Base-by-base conservation (phyloP, 2,888 invertebrate species). In the Cistogaster globosa region DNA sequence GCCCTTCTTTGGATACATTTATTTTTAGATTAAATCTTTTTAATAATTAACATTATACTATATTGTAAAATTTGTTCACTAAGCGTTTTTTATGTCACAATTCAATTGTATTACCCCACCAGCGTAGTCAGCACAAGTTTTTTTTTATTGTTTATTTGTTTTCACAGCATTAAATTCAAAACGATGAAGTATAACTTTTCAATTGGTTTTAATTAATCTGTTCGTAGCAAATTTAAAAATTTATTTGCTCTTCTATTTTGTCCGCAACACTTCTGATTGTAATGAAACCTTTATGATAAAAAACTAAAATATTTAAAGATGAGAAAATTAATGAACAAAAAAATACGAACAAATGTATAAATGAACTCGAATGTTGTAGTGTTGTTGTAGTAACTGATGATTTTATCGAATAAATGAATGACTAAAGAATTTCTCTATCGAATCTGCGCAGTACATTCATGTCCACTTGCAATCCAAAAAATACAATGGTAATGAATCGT, bases 121-220 rank as follows among this genome's bases (percentile, higher is more conserved):
- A 69, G 63, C 45, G 38, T 18, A 8, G 38, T 16, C 63, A 48
- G 48, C 18, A 57, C 14, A 16, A 55, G 14, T 58, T 69, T 45
- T 11, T n/a, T 48, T 16, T 2, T 42, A 12, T 42, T 42, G 32
- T 32, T 12, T 53, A 5, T 67, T 58, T 51, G 18, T 65, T 2
- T 78, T 55, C 18, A 74, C 32, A 65, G 53, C 36, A 55, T 57
- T 26, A 20, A 76, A 80, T 48, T 72, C 36, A 45, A 67, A 51
- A 53, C 72, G 68, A 71, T 42, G 67, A 22, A 67, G 48, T 71
- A 76, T 62, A 9, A 38, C 5, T 51, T 45, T 74, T 78, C 58
- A 85, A 85, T 85, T 85, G 60, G 71, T 85, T 78, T 85, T 55
- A 82, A 85, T 85, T 82, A 63, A 82, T 53, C 63, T 60, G 45